Base-by-base conservation (phyloP, 2,888 invertebrate genomes). In the Heliconius ismenius region DNA sequence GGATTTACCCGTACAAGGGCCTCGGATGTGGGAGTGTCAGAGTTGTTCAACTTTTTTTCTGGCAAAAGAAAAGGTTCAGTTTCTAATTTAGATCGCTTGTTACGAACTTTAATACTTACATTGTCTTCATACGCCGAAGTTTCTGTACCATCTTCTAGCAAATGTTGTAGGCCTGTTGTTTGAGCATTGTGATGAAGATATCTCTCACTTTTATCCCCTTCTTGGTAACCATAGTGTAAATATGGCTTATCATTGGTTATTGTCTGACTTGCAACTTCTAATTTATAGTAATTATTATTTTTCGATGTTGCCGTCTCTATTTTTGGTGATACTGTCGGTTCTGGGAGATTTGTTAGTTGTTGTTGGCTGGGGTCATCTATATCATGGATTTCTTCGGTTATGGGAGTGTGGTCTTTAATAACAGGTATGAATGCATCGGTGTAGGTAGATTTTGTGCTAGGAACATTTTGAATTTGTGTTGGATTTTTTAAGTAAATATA, bases 341-440 rank as follows among this genome's bases (percentile, higher is more conserved):
- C 83, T 4, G 84, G 58, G n/a, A 82, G 82, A 54, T 82, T 84
- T 21, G 83, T 77, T 73, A 83, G 80, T 11, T 83, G 81, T 75
- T 80, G 86, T 24, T 83, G 82, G 75, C 87, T 86, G 2, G 91
- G 88, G 81, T 94, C 91, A 74, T 90, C 91, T 70, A 93, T 84
- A 76, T 94, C 94, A 63, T 91, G 87, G 4, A 91, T 82, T 63
- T 92, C 88, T 87, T 95, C 95, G 32, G 88, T 90, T 49, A 94
- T 93, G 2, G 95, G 94, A 63, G 86, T 94, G 76, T 91, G 86
- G 77, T 92, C 93, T 84, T 89, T 89, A 7, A 83, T 73, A 15
- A 74, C 82, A 39, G 83, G 81, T 68, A 84, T 83, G 63, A 88
- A 90, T 36, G 84, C 83, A 77, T 84, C 88, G 3, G 86, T 85